Percentiles rank a stretch among this genome's conserved stretches.
Conservation (phyloP, 2,113 vertebrate genomes). For the Riparia riparia region DNA sequence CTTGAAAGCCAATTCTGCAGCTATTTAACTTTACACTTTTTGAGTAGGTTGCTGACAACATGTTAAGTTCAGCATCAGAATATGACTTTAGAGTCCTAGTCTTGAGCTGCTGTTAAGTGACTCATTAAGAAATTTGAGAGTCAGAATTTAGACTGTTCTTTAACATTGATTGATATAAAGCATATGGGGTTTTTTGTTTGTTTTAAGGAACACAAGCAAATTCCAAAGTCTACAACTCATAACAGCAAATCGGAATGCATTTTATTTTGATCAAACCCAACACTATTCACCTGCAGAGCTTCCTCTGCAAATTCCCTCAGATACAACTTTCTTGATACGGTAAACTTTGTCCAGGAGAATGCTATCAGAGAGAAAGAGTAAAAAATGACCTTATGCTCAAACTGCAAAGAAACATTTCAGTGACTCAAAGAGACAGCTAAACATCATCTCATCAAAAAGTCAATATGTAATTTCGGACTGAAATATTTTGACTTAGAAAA, state of each 20-base stretch:
- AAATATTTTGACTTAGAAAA: not conserved
- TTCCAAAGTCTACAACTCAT: not conserved
- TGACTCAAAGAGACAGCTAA: not conserved
- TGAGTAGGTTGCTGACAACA: conserved; percentile 7
- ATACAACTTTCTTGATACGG: not conserved
- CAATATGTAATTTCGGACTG: not conserved
- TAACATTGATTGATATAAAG: not conserved
- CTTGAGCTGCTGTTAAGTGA: not conserved
- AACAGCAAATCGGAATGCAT: not conserved
- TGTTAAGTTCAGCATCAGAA: not conserved
- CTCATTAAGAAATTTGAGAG: conserved; percentile 17
- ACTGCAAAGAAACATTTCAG: not conserved
- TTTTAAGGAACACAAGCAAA: not conserved
- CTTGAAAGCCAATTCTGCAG: not conserved
- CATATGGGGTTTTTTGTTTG: not conserved
- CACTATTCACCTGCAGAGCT: not conserved
- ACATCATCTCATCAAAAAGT: not conserved
- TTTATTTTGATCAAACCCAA: not conserved
- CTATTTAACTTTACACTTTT: not conserved
- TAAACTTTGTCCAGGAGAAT: not conserved
- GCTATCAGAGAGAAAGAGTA: not conserved
- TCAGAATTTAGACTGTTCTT: conserved; percentile 2
- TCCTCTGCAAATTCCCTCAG: not conserved
- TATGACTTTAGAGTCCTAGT: not conserved
- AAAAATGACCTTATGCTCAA: not conserved